These are phyloP conservation scores for Drosophila virilis DNA, from an alignment of 1,140 invertebrate genomes.

Conservation along the genomic window DNA sequence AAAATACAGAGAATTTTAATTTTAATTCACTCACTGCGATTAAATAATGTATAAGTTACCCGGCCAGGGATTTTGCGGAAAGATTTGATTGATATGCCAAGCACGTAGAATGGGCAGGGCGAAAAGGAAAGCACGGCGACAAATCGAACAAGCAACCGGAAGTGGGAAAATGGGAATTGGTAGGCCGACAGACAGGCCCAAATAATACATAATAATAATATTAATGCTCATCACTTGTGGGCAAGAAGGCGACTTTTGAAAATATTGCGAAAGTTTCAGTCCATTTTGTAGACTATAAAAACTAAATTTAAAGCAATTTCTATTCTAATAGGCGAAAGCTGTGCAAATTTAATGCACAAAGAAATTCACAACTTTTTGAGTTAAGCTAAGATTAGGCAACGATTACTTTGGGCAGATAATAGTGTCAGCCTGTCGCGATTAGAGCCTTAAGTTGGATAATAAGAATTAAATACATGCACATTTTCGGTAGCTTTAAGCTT, in stretches of 20 bases:
- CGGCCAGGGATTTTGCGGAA: constrained; percentile 43
- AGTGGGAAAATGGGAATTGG: not conserved
- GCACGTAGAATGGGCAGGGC: constrained; percentile 42
- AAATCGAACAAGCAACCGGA: constrained; percentile 35
- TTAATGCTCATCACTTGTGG: constrained; percentile 17
- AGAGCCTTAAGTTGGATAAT: too few species aligned
- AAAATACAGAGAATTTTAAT: constrained; percentile 49
- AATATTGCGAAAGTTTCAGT: constrained; percentile 1
- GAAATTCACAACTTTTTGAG: too few species aligned
- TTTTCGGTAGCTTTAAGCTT: too few species aligned
- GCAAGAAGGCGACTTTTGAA: not conserved
- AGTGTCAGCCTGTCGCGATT: too few species aligned
- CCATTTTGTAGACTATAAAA: not conserved
- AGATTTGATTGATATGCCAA: constrained; percentile 56
- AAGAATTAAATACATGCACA: too few species aligned
- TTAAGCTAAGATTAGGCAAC: too few species aligned
- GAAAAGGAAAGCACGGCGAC: constrained; percentile 5
- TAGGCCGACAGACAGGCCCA: not conserved
- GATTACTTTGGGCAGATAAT: too few species aligned
- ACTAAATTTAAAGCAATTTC: constrained; percentile 15
- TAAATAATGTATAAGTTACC: constrained; percentile 68
- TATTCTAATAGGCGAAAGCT: not conserved
- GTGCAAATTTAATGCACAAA: too few species aligned
- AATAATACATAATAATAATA: constrained; percentile 34
- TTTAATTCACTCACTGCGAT: constrained; percentile 70